Evolutionary conservation across 2,888 invertebrate species (phyloP).

Genomic region (Notodonta ziczac): DNA sequence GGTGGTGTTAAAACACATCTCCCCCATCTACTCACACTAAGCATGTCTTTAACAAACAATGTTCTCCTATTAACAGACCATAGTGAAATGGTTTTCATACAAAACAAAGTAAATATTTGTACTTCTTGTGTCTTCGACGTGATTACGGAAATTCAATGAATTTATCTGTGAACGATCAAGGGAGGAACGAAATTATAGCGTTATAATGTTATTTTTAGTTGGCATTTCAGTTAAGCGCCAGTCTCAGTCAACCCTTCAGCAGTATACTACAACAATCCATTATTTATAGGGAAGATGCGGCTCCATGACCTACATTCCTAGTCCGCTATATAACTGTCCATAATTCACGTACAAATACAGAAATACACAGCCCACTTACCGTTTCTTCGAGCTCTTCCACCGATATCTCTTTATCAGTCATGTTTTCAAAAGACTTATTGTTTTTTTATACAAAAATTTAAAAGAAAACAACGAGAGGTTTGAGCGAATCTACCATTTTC

Average conservation of each 20-base stretch:
- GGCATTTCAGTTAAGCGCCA: background rate
- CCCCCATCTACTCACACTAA: too few relatives aligned
- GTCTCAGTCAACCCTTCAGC: constrained; percentile 17
- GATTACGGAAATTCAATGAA: background rate
- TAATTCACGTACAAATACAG: constrained; percentile 16
- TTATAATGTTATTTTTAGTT: constrained; percentile 4
- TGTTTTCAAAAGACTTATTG: constrained; percentile 48
- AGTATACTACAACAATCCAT: constrained; percentile 33
- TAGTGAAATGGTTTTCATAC: constrained; percentile 8
- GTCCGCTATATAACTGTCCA: constrained; percentile 28
- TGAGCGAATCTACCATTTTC: constrained; percentile 56
- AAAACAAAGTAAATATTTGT: constrained; percentile 25
- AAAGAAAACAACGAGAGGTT: constrained; percentile 43
- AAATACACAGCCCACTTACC: constrained; percentile 52
- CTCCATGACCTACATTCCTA: constrained; percentile 62
- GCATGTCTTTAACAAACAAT: background rate
- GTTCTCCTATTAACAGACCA: constrained; percentile 1
- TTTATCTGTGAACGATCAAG: background rate
- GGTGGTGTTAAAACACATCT: too few relatives aligned
- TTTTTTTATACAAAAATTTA: constrained; percentile 46
- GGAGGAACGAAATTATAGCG: background rate
- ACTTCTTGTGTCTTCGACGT: constrained; percentile 4
- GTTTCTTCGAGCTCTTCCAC: constrained; percentile 76
- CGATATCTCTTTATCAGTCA: constrained; percentile 74
- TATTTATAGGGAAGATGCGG: constrained; percentile 54